Conservation (phyloP, 2,888 invertebrate species). For the Nomada ferruginata region DNA sequence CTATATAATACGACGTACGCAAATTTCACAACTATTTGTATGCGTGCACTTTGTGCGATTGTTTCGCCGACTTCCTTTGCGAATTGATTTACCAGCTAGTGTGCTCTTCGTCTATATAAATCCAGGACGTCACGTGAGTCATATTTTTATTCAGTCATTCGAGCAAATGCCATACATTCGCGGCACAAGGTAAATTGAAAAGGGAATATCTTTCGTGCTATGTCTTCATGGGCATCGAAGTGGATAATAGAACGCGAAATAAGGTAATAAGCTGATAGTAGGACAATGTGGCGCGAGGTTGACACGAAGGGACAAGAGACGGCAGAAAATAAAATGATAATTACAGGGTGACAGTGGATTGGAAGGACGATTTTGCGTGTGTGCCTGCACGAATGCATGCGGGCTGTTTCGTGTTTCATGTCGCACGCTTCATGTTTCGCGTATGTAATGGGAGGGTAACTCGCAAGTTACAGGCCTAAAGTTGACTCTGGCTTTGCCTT, state of each 20-base stretch:
- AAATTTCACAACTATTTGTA: constrained; percentile 29
- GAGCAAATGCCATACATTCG: too few relatives aligned
- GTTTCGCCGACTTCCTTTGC: neutral
- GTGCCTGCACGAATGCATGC: constrained; percentile 48
- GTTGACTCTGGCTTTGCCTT: constrained; percentile 81
- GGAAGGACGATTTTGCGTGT: constrained; percentile 38
- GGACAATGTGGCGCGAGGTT: neutral
- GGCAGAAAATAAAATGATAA: constrained; percentile 37
- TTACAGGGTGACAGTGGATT: constrained; percentile 43
- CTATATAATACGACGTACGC: constrained; percentile 40
- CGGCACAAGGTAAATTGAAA: too few relatives aligned
- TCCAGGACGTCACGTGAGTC: too few relatives aligned
- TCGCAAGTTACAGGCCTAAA: constrained; percentile 72
- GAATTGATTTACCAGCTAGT: neutral
- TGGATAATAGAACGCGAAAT: neutral
- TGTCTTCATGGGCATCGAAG: neutral
- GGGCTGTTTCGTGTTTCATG: constrained; percentile 55
- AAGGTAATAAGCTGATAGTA: constrained; percentile 5
- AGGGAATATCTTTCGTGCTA: too few relatives aligned
- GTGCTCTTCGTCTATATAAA: neutral
- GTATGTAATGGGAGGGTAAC: constrained; percentile 74
- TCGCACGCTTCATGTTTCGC: constrained; percentile 65
- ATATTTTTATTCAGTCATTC: too few relatives aligned
- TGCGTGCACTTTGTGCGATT: neutral
- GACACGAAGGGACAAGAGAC: neutral